A percentile compares a stretch with the other conserved stretches of the same genome.
These are phyloP conservation scores for Nomada hirtipes DNA, from an alignment of 2,888 invertebrate species.

Conservation along the genomic window DNA sequence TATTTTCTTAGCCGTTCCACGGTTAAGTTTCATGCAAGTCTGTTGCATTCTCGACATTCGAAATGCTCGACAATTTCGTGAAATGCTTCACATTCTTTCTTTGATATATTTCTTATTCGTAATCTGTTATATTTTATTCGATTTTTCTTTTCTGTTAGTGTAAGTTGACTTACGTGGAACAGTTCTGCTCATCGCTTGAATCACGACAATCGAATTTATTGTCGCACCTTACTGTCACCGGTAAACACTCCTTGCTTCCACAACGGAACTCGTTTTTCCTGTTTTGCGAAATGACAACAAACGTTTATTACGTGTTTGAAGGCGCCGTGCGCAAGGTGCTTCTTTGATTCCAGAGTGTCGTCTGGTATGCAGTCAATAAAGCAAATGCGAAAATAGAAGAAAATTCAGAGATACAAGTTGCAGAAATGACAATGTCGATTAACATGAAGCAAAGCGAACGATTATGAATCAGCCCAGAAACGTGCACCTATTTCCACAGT, in stretches of 20 bases:
- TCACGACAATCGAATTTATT: constrained; percentile 61
- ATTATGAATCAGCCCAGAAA: constrained; percentile 1
- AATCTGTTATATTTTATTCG: not conserved
- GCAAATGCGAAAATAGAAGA: not conserved
- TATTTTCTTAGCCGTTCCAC: not conserved
- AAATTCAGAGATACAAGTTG: not conserved
- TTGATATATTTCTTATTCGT: not conserved
- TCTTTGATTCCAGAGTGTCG: constrained; percentile 26
- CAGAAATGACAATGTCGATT: not conserved
- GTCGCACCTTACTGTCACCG: constrained; percentile 60
- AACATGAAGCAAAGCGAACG: not conserved
- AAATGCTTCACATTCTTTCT: not conserved
- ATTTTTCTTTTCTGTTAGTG: not conserved
- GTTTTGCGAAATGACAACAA: constrained; percentile 48
- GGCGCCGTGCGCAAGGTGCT: constrained; percentile 15
- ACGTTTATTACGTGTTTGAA: constrained; percentile 57
- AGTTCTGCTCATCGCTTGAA: constrained; percentile 62
- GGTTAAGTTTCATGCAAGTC: not conserved
- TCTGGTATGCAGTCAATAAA: not conserved
- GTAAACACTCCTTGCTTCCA: constrained; percentile 63
- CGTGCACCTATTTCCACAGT: not conserved
- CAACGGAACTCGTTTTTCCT: constrained; percentile 64
- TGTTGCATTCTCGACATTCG: not conserved
- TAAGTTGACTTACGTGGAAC: constrained; percentile 45
- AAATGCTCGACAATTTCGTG: not conserved